Conservation (phyloP, 2,888 invertebrate genomes). For the Phyllotreta cruciferae region DNA sequence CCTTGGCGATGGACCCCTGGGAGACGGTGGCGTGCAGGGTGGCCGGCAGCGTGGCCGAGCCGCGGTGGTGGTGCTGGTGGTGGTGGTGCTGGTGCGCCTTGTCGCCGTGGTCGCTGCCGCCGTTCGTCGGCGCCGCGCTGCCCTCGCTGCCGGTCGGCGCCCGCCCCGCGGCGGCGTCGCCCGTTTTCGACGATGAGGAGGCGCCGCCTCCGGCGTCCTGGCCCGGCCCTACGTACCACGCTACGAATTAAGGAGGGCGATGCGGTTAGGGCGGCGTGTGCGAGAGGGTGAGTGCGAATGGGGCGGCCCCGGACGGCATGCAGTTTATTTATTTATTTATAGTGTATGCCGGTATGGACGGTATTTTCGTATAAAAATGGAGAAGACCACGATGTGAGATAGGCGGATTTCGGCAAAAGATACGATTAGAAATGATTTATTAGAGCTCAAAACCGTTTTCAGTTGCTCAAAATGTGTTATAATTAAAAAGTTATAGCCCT, state of each 20-base stretch:
- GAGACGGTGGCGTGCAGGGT: slow-evolving; percentile 64
- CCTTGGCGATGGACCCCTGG: slow-evolving; percentile 57
- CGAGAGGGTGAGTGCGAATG: slow-evolving; percentile 34
- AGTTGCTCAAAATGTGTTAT: too few species aligned
- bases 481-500: too few species aligned
- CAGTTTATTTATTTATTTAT: slow-evolving; percentile 11
- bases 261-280: slow-evolving; percentile 45
- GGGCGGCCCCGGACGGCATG: slow-evolving; percentile 28
- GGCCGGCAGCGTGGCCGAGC: slow-evolving; percentile 73
- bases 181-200: slow-evolving; percentile 19
- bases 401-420: too few species aligned
- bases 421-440: too few species aligned
- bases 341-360: too few species aligned
- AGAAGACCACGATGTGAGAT: too few species aligned
- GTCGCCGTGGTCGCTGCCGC: slow-evolving; percentile 62
- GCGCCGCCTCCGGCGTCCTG: slow-evolving; percentile 33
- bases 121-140: slow-evolving; percentile 56
- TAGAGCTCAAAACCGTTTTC: too few species aligned
- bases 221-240: slow-evolving; percentile 62
- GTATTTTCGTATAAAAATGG: too few species aligned
- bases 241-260: slow-evolving; percentile 52
- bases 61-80: slow-evolving; percentile 52
- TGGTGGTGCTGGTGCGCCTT: slow-evolving; percentile 54
- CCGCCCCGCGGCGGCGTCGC: slow-evolving; percentile 48
- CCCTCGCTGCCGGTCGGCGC: slow-evolving; percentile 54